Conservation (phyloP, 2,113 vertebrate genomes). For the Austrofundulus limnaeus region DNA sequence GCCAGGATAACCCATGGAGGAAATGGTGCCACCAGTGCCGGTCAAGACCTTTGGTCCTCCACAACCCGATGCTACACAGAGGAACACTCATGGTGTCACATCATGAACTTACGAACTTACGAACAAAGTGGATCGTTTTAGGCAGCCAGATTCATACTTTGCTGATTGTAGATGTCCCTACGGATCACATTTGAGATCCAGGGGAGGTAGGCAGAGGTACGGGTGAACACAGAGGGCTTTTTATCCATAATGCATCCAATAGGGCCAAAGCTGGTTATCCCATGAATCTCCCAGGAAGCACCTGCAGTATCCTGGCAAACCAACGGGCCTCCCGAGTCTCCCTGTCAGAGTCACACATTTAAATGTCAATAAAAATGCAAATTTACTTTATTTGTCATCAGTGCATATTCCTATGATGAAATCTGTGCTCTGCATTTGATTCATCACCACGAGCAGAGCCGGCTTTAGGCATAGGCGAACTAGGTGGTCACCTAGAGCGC, state of each 20-base stretch:
- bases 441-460: no score
- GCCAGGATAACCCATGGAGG: constrained; percentile 71
- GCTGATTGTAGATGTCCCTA: constrained; percentile 72
- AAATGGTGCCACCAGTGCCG: constrained; percentile 58
- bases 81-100: constrained; percentile 15
- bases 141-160: constrained; percentile 63
- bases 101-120: no score
- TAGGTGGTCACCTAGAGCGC: no score
- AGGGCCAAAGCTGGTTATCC: constrained; percentile 82
- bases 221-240: constrained; percentile 81
- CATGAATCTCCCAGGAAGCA: constrained; percentile 75
- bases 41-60: constrained; percentile 70
- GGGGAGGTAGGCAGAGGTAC: constrained; percentile 74
- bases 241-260: constrained; percentile 81
- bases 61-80: constrained; percentile 73
- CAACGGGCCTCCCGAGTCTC: constrained; percentile 80
- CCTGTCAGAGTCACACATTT: constrained; percentile 70
- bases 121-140: constrained; percentile 14
- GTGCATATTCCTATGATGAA: no score
- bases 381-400: no score
- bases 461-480: no score
- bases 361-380: no score
- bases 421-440: no score
- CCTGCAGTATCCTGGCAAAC: constrained; percentile 71
- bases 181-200: constrained; percentile 78